Evolutionary conservation across 2,113 vertebrate species (phyloP).

Genomic region (Pithys albifrons): DNA sequence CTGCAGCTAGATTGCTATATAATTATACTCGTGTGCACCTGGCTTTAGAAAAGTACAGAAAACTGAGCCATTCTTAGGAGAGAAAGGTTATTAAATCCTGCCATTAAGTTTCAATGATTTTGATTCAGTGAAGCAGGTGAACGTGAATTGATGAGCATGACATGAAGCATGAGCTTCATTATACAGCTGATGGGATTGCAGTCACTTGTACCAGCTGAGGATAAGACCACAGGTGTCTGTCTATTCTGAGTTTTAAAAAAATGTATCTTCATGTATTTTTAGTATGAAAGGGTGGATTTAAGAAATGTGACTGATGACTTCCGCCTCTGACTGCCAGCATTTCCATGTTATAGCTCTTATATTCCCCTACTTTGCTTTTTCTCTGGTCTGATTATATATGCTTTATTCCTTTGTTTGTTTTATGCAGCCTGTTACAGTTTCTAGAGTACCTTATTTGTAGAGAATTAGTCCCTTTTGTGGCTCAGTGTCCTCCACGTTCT

Average conservation of each 20-base stretch:
- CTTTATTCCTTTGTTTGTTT: slow-evolving; percentile 23
- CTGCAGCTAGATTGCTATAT: neutral
- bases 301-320: slow-evolving; percentile 43
- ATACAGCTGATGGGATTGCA: neutral
- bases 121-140: slow-evolving; percentile 32
- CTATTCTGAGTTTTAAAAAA: slow-evolving; percentile 15
- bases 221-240: slow-evolving; percentile 16
- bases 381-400: neutral
- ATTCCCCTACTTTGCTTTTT: slow-evolving; percentile 7
- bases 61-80: neutral
- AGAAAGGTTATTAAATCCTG: slow-evolving; percentile 12
- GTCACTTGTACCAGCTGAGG: neutral
- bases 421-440: neutral
- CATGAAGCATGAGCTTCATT: neutral
- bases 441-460: slow-evolving; percentile 21
- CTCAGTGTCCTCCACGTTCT: slow-evolving; percentile 18
- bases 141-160: neutral
- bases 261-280: slow-evolving; percentile 34
- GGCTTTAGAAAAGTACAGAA: slow-evolving; percentile 29
- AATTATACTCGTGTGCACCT: neutral
- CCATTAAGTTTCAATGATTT: neutral
- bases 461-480: slow-evolving; percentile 40
- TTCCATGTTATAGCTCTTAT: slow-evolving; percentile 27
- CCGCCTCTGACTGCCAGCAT: slow-evolving; percentile 37
- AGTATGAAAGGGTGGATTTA: slow-evolving; percentile 31